Base-by-base conservation (phyloP, 2,113 vertebrate genomes). In the Lucifuga dentata region DNA sequence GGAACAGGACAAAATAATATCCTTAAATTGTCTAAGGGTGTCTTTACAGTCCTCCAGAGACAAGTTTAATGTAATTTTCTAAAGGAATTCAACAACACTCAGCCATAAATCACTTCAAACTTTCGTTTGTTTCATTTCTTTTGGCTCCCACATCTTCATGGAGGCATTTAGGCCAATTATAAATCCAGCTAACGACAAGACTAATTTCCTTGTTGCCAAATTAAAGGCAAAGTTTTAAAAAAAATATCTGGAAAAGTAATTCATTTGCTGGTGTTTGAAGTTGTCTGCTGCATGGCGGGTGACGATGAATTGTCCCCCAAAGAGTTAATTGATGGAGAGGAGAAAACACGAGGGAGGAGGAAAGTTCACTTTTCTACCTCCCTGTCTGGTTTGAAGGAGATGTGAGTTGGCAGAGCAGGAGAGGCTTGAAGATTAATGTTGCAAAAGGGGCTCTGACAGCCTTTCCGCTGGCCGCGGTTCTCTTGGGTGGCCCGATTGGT, bases 401-500 rank as follows among this genome's bases (percentile, higher is more conserved):
- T 95, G 94, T 84, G 91, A 95, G 94, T 94, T 96, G 96, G 95
- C 96, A 98, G 95, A 87, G 94, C 90, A 92, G 95, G 95, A 96
- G 90, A 96, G 91, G 94, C 94, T 94, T 93, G 87, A 95, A 98
- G 96, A 96, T 97, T 96, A 97, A 96, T 96, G 95, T 94, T 94
- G 94, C 95, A 93, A 94, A 94, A 95, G 93, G 87, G 93, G 92
- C 94, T 95, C 95, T 95, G 95, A 97, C 96, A 96, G 95, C 93
- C 93, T 96, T 96, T 96, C 96, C 94, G 86, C 94, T 94, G 93
- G 94, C 90, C 91, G 94, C 92, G 90, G 91, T 94, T 91, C 95
- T 97, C 94, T 92, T 97, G 97, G 96, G 97, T 99, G 97, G 97
- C 95, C 96, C 78, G 73, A 94, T 93, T 96, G 96, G 95, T 97